Evolutionary conservation across 2,113 vertebrate species (phyloP), one percentile per base, ranked within the genome.

Genomic region (Bambusicola thoracicus): DNA sequence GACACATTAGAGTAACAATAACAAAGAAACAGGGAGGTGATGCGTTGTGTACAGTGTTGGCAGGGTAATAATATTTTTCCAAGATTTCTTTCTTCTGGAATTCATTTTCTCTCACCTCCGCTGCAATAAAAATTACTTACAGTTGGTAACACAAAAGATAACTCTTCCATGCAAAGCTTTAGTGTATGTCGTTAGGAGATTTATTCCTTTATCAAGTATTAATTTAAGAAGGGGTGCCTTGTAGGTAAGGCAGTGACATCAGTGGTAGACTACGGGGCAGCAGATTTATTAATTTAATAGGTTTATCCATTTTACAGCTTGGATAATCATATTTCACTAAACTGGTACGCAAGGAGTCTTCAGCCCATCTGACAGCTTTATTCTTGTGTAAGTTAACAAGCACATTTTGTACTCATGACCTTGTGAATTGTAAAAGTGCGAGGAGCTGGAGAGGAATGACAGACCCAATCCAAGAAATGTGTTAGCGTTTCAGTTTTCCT

Each of bases 241-340:
- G 48, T 90, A 90, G 95, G 93, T 80, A 94, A 67, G 91, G 78
- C 70, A 92, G 25, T 73, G 78, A 91, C 85, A 94, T 30, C 29
- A 94, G 81, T 24, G 8, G 4, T 69, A 19, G 83, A 92, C 85
- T 91, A 84, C 58, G 70, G 87, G 59, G 78, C 89, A 90, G 82
- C 62, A 92, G 92, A 82, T 87, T 93, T 89, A 95, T 92, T 89
- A 87, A 86, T 82, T 91, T 94, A 84, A 89, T 69, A 93, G 85
- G 76, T 89, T 90, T 92, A 85, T 94, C 85, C 95, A 87, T 91
- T 94, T 89, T 93, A 85, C 81, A 89, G 93, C 91, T 95, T 74
- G 79, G 85, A 95, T 96, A 93, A 97, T 96, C 94, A 94, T 96
- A 97, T 97, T 97, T 96, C 96, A 97, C 80, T 91, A 96, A 96